Base-by-base conservation (phyloP, 2,113 vertebrate species). In the Brienomyrus longianalis region DNA sequence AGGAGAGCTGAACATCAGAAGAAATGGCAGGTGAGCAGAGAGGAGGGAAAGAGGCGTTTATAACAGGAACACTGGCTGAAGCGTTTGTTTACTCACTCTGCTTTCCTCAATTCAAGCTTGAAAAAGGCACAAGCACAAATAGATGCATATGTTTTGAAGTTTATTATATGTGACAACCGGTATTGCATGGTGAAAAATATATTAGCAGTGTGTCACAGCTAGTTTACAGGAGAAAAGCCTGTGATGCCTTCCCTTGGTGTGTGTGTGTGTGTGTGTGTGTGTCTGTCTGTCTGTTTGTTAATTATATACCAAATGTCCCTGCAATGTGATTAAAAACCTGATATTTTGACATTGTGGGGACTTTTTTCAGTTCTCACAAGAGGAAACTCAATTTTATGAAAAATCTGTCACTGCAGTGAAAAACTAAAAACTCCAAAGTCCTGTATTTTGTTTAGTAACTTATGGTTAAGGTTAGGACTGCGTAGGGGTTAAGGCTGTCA, bases 101-200 rank as follows among this genome's bases (percentile, higher is more conserved):
- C 50, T 54, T 59, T 74, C 35, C 59, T 62, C 27, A 59, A 21
- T 45, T 27, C 54, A 43, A n/a, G 52, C 52, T 31, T 47, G 19
- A 88, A 88, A 70, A 88, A 62, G 13, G 5, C 8, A 66, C 21
- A 48, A 48, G 66, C 59, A 48, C 45, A 70, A 50, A 21, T 10
- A 59, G 35, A 52, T 48, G 59, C 48, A 23, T 70, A 70, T 35
- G n/a, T 47, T 88, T 62, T 62, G 39, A 80, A 80, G 62, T 88
- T 47, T 88, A 88, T 88, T 88, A 13, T 80, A 39, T 43, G 45
- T 84, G 39, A 88, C 17, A 70, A 88, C 59, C 39, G 70, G 43
- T 48, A 47, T 23, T 27, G 10, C 59, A 74, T 47, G 17, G 17
- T 39, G 31, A 51, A 21, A 77, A 48, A 48, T 48, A 35, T 89